Evolutionary conservation across 2,888 invertebrate genomes (phyloP).

Genomic region (Auanema sp.): DNA sequence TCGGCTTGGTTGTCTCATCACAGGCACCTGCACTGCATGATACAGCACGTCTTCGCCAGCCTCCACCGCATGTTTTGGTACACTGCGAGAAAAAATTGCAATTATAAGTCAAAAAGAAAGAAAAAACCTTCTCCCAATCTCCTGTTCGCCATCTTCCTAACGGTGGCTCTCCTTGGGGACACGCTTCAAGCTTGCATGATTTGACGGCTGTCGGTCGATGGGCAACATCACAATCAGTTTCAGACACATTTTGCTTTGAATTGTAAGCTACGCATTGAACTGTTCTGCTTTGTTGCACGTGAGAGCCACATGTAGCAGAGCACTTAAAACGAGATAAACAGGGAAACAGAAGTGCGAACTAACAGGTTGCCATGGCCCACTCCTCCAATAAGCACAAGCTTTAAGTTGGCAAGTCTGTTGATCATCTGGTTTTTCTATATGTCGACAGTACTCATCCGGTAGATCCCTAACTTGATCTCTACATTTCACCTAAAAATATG

Average conservation of each 20-base stretch:
- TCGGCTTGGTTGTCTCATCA: conserved; percentile 49
- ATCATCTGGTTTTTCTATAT: conserved; percentile 46
- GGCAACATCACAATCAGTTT: conserved; percentile 41
- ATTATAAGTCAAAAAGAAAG: background rate
- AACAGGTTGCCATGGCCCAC: conserved; percentile 50
- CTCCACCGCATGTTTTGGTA: conserved; percentile 66
- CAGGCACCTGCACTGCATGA: conserved; percentile 46
- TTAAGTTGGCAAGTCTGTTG: conserved; percentile 39
- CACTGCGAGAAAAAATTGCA: conserved; percentile 63
- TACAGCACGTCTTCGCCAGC: conserved; percentile 66
- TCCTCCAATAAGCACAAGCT: conserved; percentile 54
- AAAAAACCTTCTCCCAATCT: conserved; percentile 57
- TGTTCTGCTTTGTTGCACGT: conserved; percentile 45
- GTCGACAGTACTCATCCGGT: conserved; percentile 50
- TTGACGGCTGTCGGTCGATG: conserved; percentile 35
- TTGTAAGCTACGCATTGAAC: conserved; percentile 40
- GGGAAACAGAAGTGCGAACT: background rate
- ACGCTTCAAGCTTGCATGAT: conserved; percentile 44
- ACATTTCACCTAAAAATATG: conserved; percentile 38
- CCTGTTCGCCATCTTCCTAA: conserved; percentile 63
- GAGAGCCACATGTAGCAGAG: conserved; percentile 55
- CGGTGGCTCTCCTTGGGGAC: conserved; percentile 44
- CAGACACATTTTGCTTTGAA: conserved; percentile 22
- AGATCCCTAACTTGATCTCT: conserved; percentile 51
- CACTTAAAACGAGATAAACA: conserved; percentile 49